Conservation (phyloP, 2,888 invertebrate species). For the Trachelus tabidus region DNA sequence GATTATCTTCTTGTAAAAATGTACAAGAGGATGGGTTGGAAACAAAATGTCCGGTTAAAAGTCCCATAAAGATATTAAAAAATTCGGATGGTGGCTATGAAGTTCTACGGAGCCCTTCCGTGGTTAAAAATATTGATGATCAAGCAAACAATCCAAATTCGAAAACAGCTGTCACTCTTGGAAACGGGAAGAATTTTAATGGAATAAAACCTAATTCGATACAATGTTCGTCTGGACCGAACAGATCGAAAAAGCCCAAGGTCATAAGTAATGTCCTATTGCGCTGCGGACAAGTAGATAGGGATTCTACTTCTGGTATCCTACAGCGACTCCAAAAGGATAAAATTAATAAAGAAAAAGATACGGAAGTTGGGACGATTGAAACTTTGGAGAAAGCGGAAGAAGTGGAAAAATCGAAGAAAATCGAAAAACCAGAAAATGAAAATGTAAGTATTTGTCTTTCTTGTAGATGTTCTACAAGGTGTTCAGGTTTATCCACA, state of each 20-base stretch:
- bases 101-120: constrained; percentile 38
- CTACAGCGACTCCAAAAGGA: constrained; percentile 28
- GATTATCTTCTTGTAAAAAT: background rate
- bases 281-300: constrained; percentile 31
- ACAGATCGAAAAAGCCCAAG: constrained; percentile 47
- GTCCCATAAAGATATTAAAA: constrained; percentile 55
- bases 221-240: constrained; percentile 46
- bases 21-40: background rate
- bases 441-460: constrained; percentile 1
- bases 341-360: constrained; percentile 14
- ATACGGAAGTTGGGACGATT: background rate
- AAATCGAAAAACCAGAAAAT: constrained; percentile 20
- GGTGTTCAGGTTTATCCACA: too few species aligned
- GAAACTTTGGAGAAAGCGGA: constrained; percentile 3
- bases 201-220: constrained; percentile 56
- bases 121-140: background rate
- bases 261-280: constrained; percentile 54
- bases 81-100: constrained; percentile 54
- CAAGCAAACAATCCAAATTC: background rate
- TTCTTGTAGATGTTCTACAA: too few species aligned
- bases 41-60: constrained; percentile 40
- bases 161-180: constrained; percentile 32
- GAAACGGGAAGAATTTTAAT: constrained; percentile 50
- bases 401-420: constrained; percentile 30
- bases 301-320: constrained; percentile 16